Evolutionary conservation across 2,888 invertebrate species (phyloP).

Genomic region (Nysson spinosus): DNA sequence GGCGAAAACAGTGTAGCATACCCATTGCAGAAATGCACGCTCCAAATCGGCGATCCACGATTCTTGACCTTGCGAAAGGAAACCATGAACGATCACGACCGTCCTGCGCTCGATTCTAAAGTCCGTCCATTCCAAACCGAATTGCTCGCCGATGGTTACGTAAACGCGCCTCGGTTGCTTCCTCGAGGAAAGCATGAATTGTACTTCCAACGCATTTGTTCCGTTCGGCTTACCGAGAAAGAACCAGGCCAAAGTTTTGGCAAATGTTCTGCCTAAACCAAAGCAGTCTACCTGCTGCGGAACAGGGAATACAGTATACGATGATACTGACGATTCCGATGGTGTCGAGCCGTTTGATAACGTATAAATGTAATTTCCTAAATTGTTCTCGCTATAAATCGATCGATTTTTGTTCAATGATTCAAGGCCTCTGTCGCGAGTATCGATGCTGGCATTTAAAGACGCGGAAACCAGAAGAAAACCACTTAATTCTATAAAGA

Average conservation of each 20-base stretch:
- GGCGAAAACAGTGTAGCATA: too few species aligned
- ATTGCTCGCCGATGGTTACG: slow-evolving; percentile 77
- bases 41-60: slow-evolving; percentile 82
- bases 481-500: too few species aligned
- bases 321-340: too few species aligned
- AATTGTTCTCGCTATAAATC: too few species aligned
- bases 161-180: slow-evolving; percentile 75
- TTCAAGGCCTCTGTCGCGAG: too few species aligned
- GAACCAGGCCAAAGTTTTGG: slow-evolving; percentile 74
- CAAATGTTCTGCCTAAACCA: slow-evolving; percentile 77
- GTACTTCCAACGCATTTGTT: slow-evolving; percentile 77
- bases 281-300: slow-evolving; percentile 77
- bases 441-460: too few species aligned
- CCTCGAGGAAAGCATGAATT: slow-evolving; percentile 79
- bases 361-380: too few species aligned
- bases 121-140: slow-evolving; percentile 81
- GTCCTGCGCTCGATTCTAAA: slow-evolving; percentile 80
- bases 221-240: slow-evolving; percentile 78
- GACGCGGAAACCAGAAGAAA: too few species aligned
- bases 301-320: slow-evolving; percentile 9
- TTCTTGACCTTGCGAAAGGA: slow-evolving; percentile 81
- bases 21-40: slow-evolving; percentile 80
- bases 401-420: too few species aligned
- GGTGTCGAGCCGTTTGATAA: too few species aligned
- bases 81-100: slow-evolving; percentile 82